Evolutionary conservation across 1,140 invertebrate species (phyloP), one percentile per base, ranked within the genome.

Genomic region (Bactericera cockerelli): DNA sequence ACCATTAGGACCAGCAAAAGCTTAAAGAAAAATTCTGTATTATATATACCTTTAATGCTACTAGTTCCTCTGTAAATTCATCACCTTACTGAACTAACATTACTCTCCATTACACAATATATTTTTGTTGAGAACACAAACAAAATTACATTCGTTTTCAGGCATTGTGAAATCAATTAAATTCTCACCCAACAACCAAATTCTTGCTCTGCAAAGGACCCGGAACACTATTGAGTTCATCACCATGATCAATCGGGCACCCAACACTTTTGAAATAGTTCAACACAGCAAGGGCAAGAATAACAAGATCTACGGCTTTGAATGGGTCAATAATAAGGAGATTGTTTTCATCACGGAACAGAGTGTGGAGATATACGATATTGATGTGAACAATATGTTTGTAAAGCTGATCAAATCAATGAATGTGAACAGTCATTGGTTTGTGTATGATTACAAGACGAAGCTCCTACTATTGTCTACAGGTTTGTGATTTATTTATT

Each of bases 241-340:
- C 3, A 19, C 22, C n/a, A 49, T 49, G n/a, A 22, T 49, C 42
- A 49, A 49, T n/a, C 8, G 42, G 19, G 42, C 22, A 19, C 42
- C 42, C 6, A 19, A 22, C 42, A 16, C 28, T 31, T 4, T 19
- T 8, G 42, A 49, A 49, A 4, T 49, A 4, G 8, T 16, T 49
- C 42, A 49, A 49, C 42, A 49, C 19, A 49, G 42, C 22, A 49
- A 49, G 19, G 42, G 42, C 4, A 49, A 49, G n/a, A 49, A 49
- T 22, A 49, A 49, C 22, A 49, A 49, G 19, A 22, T 49, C 22
- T 22, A 49, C 19, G 42, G 42, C 4, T 49, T 49, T 49, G 42
- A 49, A n/a, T 49, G 42, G 42, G 22, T 49, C 3, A 49, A 49
- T n/a, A 49, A 49, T n/a, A 49, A 49, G 19, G 42, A 49, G 42